These are phyloP conservation scores for Ashinkailepas kermadecensis DNA, from an alignment of 2,888 invertebrate species.

Conservation along the genomic window DNA sequence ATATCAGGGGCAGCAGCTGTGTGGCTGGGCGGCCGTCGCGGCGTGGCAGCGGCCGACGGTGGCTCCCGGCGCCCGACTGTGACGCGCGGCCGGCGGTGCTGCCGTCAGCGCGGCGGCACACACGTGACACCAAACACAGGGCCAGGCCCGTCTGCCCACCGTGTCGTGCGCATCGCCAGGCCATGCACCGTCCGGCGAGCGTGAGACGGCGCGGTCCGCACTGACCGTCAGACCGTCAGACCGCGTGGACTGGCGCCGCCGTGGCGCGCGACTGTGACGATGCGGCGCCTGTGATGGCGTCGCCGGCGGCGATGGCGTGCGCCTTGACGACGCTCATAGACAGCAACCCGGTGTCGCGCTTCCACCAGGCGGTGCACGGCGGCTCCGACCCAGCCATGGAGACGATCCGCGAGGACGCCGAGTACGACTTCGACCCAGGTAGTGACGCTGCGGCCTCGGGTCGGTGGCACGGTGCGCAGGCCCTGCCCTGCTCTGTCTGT, in stretches of 20 bases:
- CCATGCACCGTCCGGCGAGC: background rate
- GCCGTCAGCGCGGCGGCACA: no score
- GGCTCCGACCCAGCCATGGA: slow-evolving; percentile 47
- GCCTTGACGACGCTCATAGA: background rate
- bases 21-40: no score
- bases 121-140: no score
- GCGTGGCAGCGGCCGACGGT: no score
- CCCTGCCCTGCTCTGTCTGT: no score
- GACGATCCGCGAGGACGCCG: slow-evolving; percentile 60
- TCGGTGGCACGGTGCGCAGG: no score
- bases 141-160: background rate
- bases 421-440: slow-evolving; percentile 61
- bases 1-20: no score
- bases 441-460: no score
- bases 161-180: background rate
- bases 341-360: background rate
- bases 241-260: background rate
- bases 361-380: background rate
- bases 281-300: background rate
- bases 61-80: no score
- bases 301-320: slow-evolving; percentile 2
- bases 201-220: background rate
- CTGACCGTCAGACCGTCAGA: background rate
- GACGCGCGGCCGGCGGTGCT: no score
- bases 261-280: background rate